Percentiles rank a stretch among this genome's conserved stretches.
Conservation (phyloP, 2,888 invertebrate genomes). For the Eupithecia exiguata region DNA sequence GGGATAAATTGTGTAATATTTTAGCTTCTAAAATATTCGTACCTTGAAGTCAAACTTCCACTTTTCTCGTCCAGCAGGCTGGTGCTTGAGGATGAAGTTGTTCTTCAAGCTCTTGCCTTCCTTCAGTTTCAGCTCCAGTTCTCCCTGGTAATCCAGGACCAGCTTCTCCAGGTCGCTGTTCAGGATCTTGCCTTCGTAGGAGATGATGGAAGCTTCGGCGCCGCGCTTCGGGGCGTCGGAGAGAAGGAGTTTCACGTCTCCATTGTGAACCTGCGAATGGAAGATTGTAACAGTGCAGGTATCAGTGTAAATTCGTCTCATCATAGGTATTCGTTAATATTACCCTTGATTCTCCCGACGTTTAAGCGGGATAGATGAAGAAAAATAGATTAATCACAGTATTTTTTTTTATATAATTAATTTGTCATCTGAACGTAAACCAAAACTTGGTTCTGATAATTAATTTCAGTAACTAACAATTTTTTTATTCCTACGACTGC, state of each 20-base stretch:
- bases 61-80: slow-evolving; percentile 62
- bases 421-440: not conserved
- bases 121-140: slow-evolving; percentile 64
- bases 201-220: slow-evolving; percentile 63
- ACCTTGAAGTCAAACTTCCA: slow-evolving; percentile 70
- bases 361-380: not conserved
- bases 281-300: not conserved
- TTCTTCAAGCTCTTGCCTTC: slow-evolving; percentile 68
- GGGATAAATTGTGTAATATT: not conserved
- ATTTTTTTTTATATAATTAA: not conserved
- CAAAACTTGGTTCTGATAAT: not conserved
- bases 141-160: slow-evolving; percentile 65
- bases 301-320: not conserved
- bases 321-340: not conserved
- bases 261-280: slow-evolving; percentile 59
- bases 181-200: slow-evolving; percentile 64
- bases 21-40: not conserved
- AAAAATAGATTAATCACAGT: not conserved
- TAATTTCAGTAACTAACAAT: not conserved
- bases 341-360: not conserved
- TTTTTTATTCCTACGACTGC: not conserved
- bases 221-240: slow-evolving; percentile 71
- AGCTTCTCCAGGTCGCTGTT: slow-evolving; percentile 64
- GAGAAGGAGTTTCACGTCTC: slow-evolving; percentile 59
- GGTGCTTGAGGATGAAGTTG: slow-evolving; percentile 61